Evolutionary conservation across 2,888 invertebrate genomes (phyloP).

Genomic region (Parnassius apollo): DNA sequence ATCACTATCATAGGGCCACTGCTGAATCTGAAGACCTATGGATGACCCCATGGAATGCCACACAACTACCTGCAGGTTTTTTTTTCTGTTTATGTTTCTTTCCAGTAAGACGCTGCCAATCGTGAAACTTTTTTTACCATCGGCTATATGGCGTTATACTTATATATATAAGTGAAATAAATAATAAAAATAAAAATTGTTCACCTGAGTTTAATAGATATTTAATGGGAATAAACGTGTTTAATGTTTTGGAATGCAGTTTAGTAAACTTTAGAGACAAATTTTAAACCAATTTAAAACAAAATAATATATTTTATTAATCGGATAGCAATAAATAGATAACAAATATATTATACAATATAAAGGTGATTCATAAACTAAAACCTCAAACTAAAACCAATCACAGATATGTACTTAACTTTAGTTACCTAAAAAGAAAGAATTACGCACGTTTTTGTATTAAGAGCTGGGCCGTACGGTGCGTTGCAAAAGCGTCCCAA

Average conservation of each 20-base stretch:
- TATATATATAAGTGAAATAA: neutral
- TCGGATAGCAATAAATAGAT: slow-evolving; percentile 6
- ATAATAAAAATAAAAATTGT: neutral
- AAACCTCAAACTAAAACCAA: slow-evolving; percentile 36
- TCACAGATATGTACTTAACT: slow-evolving; percentile 30
- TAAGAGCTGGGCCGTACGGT: neutral
- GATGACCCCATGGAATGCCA: no score
- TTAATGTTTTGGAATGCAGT: slow-evolving; percentile 19
- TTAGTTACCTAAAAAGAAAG: slow-evolving; percentile 10
- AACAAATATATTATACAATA: slow-evolving; percentile 24
- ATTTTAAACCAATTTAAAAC: slow-evolving; percentile 8
- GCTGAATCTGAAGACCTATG: no score
- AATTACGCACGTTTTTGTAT: slow-evolving; percentile 6
- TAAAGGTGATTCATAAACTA: slow-evolving; percentile 12
- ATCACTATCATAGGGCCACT: no score
- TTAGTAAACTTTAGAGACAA: slow-evolving; percentile 1
- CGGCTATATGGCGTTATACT: no score
- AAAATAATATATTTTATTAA: slow-evolving; percentile 11
- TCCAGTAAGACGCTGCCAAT: no score
- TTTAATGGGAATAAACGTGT: neutral
- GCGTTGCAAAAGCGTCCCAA: no score
- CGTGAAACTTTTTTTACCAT: no score
- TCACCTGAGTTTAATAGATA: neutral
- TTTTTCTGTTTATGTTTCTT: no score
- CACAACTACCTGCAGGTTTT: no score